Conservation (phyloP, 2,888 invertebrate genomes). For the Phasia obesa region DNA sequence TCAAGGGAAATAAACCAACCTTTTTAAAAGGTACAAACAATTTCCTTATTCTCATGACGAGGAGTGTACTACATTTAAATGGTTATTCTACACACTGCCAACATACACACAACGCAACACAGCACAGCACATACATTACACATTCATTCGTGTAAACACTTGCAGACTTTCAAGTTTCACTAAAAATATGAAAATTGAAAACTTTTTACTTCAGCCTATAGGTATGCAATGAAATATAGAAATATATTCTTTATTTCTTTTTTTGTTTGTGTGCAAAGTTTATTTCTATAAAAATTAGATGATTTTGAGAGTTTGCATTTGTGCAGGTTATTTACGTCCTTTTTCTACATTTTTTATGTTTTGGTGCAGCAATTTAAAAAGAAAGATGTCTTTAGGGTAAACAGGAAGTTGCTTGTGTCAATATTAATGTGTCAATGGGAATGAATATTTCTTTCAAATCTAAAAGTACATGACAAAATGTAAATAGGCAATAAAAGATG, state of each 20-base stretch:
- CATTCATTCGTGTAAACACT: neutral
- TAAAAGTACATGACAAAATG: slow-evolving; percentile 10
- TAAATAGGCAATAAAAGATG: neutral
- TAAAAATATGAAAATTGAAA: too few relatives aligned
- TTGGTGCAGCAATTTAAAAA: slow-evolving; percentile 49
- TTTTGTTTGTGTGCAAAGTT: slow-evolving; percentile 20
- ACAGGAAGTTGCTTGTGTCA: slow-evolving; percentile 47
- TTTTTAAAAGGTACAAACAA: too few relatives aligned
- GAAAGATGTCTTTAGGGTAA: slow-evolving; percentile 57
- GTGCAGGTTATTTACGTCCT: slow-evolving; percentile 25
- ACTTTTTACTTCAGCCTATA: slow-evolving; percentile 52
- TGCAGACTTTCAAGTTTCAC: slow-evolving; percentile 1
- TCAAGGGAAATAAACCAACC: too few relatives aligned
- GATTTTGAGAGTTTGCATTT: slow-evolving; percentile 29
- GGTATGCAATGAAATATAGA: slow-evolving; percentile 37
- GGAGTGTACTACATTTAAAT: too few relatives aligned
- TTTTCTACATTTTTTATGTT: slow-evolving; percentile 2
- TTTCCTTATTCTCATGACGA: too few relatives aligned
- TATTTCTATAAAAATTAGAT: slow-evolving; percentile 55
- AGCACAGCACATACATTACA: too few relatives aligned
- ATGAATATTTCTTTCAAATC: slow-evolving; percentile 11
- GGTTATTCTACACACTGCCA: too few relatives aligned
- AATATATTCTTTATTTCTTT: neutral
- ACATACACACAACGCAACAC: too few relatives aligned
- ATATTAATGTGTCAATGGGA: neutral